phyloP scores from a whole-genome alignment of 2,797 vertebrate species.

The Chrysolophus pictus region DNA sequence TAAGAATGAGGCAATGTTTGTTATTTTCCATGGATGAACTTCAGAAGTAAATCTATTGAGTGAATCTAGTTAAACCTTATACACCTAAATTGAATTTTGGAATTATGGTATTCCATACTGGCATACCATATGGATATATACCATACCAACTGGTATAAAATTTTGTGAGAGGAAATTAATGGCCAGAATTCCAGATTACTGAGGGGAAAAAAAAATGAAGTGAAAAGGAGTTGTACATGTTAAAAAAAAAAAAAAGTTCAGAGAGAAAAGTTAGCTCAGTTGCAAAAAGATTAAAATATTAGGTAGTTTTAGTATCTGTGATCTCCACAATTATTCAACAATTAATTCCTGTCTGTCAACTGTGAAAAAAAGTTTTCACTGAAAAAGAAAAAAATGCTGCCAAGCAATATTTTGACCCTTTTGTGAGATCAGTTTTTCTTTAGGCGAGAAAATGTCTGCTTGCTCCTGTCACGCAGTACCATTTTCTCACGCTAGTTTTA shows the following conservation, averaged over 20 bases:
- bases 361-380: too few species aligned
- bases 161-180: neutral
- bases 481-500: neutral
- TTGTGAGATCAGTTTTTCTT: slow-evolving; percentile 5
- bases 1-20: neutral
- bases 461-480: neutral
- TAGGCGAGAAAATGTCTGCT: slow-evolving; percentile 36
- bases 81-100: neutral
- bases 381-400: fast-evolving
- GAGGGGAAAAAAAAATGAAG: neutral
- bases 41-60: neutral
- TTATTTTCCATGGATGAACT: neutral
- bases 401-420: neutral
- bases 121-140: too few species aligned
- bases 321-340: neutral
- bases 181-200: neutral
- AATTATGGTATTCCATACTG: too few species aligned
- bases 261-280: neutral
- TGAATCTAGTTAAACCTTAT: neutral
- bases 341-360: neutral
- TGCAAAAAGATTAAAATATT: neutral
- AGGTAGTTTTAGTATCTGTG: neutral
- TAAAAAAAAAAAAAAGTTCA: neutral
- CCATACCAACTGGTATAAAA: neutral
- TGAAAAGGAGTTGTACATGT: neutral